A percentile compares a stretch with the other conserved stretches of the same genome.
Conservation (phyloP, 1,140 invertebrate genomes). For the Ceratosolen fusciceps region DNA sequence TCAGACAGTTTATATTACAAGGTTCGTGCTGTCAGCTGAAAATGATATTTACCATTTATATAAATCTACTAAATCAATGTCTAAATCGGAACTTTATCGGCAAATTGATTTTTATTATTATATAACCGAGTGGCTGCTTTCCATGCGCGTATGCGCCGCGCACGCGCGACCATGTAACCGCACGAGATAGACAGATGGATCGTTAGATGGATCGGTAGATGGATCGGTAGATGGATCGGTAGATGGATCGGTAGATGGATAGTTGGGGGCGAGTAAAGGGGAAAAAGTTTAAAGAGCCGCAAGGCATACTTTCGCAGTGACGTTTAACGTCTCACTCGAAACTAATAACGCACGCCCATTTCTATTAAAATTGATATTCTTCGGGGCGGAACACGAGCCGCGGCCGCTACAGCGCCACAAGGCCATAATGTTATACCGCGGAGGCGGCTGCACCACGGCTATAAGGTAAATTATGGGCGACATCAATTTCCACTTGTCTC, state of each 20-base stretch:
- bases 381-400: too few species aligned
- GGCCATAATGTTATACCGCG: not conserved
- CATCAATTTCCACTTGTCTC: constrained; percentile 23
- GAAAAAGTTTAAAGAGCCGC: too few species aligned
- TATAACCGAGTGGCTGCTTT: not conserved
- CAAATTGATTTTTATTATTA: constrained; percentile 9
- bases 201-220: too few species aligned
- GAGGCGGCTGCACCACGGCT: not conserved
- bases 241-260: not conserved
- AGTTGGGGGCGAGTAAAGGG: too few species aligned
- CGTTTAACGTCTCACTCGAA: not conserved
- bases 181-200: too few species aligned
- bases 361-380: not conserved
- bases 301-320: too few species aligned
- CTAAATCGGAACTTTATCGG: not conserved
- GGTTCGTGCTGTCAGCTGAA: not conserved
- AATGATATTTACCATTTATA: not conserved
- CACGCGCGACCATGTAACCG: too few species aligned
- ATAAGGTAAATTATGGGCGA: constrained; percentile 12
- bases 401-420: not conserved
- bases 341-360: not conserved
- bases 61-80: constrained; percentile 14
- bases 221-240: too few species aligned
- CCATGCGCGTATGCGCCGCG: not conserved
- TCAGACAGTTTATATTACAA: not conserved